Evolutionary conservation across 2,113 vertebrate species (phyloP), one percentile per base, ranked within the genome.

Genomic region (Eurystomus gularis): DNA sequence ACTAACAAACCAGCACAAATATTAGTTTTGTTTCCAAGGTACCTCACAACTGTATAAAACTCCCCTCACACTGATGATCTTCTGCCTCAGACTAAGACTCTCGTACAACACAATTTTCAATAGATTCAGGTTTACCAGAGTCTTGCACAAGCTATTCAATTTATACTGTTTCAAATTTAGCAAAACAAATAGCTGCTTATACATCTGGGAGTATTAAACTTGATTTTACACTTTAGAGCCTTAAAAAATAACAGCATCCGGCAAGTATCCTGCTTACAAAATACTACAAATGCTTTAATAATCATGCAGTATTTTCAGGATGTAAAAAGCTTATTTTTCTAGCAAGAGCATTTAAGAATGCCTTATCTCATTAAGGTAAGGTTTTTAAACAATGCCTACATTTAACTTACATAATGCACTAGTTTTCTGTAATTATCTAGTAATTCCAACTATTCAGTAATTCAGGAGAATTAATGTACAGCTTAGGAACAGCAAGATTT

Each of bases 381-480:
- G 51, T 54, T 92, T 82, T 93, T 62, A 83, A 88, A 86, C 84
- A 84, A 93, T 83, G 81, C 69, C 89, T 87, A 80, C 70, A 87
- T 95, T 96, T 94, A 91, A 91, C 76, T 94, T 66, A 60, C 80
- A 83, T 73, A 96, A 82, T 42, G 75, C 66, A 75, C 70, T n/a
- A 92, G 37, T 88, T 92, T 88, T 79, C 82, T 58, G 82, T 77
- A 94, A 95, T 90, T 93, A 86, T 88, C 57, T 83, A 75, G 68
- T n/a, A 95, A 90, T 94, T 89, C 54, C 69, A 96, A 84, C 65
- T 75, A 96, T 93, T 96, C 42, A 26, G 49, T 95, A 93, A 93
- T 91, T 79, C 96, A 82, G 88, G 68, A 78, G 93, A 82, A 88
- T 92, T 84, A 82, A 93, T 84, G 77, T 1, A 1, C 77, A 75